Conservation (phyloP, 2,888 invertebrate genomes). For the Beris morrisii region DNA sequence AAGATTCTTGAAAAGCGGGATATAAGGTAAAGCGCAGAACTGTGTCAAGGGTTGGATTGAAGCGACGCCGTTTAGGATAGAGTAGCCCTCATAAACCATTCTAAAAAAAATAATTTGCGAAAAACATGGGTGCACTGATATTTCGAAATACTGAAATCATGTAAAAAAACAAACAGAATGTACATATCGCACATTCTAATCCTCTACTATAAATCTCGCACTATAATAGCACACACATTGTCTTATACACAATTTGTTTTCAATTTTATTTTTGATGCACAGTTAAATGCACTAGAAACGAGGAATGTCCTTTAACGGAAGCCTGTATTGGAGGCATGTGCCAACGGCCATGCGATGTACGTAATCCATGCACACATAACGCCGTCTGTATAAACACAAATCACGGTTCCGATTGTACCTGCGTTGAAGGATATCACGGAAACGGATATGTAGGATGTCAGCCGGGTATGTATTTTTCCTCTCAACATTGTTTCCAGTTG, state of each 20-base stretch:
- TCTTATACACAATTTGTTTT: conserved; percentile 21
- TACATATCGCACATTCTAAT: no score
- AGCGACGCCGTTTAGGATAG: no score
- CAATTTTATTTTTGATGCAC: conserved; percentile 42
- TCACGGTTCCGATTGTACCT: conserved; percentile 84
- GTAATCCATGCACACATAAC: conserved; percentile 80
- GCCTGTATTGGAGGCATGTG: conserved; percentile 84
- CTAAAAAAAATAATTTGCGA: no score
- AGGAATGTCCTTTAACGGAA: conserved; percentile 82
- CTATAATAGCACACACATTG: no score
- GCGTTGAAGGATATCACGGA: conserved; percentile 83
- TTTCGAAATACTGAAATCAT: no score
- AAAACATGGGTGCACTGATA: no score
- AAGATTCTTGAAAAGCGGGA: no score
- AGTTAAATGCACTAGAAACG: conserved; percentile 85
- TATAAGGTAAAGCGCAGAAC: no score
- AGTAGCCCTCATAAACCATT: no score
- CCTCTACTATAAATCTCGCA: no score
- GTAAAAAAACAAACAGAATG: no score
- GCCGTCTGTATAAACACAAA: conserved; percentile 87
- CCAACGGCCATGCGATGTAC: conserved; percentile 82
- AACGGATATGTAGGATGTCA: conserved; percentile 81
- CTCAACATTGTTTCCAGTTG: background rate
- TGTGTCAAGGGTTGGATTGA: no score
- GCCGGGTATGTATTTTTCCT: conserved; percentile 63